Evolutionary conservation across 1,140 invertebrate genomes (phyloP).

Genomic region (Tenebrio molitor): DNA sequence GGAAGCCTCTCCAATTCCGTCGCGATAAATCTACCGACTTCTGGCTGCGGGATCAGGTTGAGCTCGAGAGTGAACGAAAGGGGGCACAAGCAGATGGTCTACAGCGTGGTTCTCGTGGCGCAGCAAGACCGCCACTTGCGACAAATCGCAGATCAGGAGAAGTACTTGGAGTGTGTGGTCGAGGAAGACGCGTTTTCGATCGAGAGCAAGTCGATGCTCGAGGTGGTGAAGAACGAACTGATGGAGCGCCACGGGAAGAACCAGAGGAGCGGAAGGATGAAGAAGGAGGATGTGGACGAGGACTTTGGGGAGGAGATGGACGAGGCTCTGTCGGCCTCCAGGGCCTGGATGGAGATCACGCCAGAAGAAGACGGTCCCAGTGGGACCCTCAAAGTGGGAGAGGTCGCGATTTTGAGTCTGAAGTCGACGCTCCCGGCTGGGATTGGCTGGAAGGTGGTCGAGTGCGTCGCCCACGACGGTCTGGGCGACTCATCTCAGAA

Average conservation of each 20-base stretch:
- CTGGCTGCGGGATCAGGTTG: conserved; percentile 76
- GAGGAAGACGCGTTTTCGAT: conserved; percentile 59
- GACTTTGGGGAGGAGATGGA: conserved; percentile 55
- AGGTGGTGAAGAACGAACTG: conserved; percentile 55
- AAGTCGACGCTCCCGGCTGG: conserved; percentile 78
- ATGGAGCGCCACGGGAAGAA: conserved; percentile 3
- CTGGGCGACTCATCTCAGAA: conserved; percentile 78
- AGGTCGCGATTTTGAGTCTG: conserved; percentile 76
- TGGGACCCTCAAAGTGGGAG: conserved; percentile 77
- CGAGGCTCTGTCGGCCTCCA: conserved; percentile 66
- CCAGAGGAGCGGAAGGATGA: conserved; percentile 58
- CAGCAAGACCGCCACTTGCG: conserved; percentile 80
- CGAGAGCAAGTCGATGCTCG: conserved; percentile 58
- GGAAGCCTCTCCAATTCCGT: conserved; percentile 68
- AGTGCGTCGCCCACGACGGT: conserved; percentile 82
- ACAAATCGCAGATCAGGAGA: conserved; percentile 77
- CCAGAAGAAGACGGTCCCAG: conserved; percentile 67
- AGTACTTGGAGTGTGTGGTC: conserved; percentile 70
- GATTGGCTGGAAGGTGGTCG: conserved; percentile 79
- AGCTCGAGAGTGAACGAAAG: conserved; percentile 67
- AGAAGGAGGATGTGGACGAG: conserved; percentile 51
- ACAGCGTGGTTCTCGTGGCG: conserved; percentile 75
- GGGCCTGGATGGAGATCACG: conserved; percentile 80
- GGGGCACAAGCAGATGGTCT: conserved; percentile 69
- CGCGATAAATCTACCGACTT: conserved; percentile 72